Evolutionary conservation across 2,888 invertebrate species (phyloP).

Genomic region (Chymomyza caudatula): DNA sequence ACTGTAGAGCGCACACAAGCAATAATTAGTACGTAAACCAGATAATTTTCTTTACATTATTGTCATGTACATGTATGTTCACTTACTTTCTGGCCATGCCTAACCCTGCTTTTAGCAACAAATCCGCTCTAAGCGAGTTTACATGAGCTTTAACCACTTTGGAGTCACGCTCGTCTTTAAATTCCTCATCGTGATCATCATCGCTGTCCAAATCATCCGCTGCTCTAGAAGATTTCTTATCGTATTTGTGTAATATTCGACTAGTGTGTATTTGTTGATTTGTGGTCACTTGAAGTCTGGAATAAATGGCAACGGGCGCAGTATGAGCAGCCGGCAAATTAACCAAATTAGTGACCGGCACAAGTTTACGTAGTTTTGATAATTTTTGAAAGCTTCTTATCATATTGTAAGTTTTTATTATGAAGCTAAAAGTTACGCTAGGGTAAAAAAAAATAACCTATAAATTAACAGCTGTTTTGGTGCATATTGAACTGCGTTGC

Average conservation of each 20-base stretch:
- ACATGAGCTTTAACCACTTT: constrained; percentile 83
- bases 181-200: constrained; percentile 78
- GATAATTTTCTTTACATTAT: background rate
- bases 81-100: constrained; percentile 86
- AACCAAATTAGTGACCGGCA: background rate
- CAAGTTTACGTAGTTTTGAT: constrained; percentile 18
- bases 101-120: constrained; percentile 84
- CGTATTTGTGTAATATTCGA: constrained; percentile 48
- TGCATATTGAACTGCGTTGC: constrained; percentile 33
- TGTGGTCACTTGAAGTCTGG: background rate
- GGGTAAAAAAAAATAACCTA: constrained; percentile 37
- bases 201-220: constrained; percentile 79
- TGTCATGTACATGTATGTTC: background rate
- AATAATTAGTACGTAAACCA: background rate
- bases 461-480: constrained; percentile 44
- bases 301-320: background rate
- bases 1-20: constrained; percentile 76
- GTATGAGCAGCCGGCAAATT: background rate
- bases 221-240: constrained; percentile 51
- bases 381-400: constrained; percentile 38
- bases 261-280: constrained; percentile 36
- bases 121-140: constrained; percentile 85
- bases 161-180: constrained; percentile 81
- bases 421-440: constrained; percentile 42
- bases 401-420: constrained; percentile 38